Base-by-base conservation (phyloP, 2,888 invertebrate genomes). In the Prenolepis imparis region DNA sequence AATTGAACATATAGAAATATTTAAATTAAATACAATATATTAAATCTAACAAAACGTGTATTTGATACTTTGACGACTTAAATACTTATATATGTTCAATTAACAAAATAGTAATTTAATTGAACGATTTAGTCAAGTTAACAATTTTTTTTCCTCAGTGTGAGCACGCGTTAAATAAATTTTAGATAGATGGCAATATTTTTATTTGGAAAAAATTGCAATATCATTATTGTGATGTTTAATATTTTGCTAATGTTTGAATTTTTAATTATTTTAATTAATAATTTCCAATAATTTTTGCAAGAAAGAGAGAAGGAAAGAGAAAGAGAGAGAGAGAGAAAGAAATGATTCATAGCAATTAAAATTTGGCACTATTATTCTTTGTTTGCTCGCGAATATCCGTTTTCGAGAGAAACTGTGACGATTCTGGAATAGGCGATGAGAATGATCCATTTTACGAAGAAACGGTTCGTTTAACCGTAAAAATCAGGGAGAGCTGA, bases 401-500 rank as follows among this genome's bases (percentile, higher is more conserved):
- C 21, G 28, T 57, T 28, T 52, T 78, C 32, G 55, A 59, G n/a
- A 68, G 59, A 24, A 77, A 68, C 6, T 24, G 39, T 9, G 52
- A 78, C 41, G 68, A 41, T 78, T 78, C 44, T 80, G 21, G 21
- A n/a, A 59, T 44, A 24, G 9, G 18, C 32, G 32, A 44, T 21
- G 21, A 21, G 36, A 55, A 73, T 75, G 68, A 72, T 32, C 68
- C n/a, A 52, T 32, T 75, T 74, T 84, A 81, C 75, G 36, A n/a
- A 41, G 55, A 74, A 85, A 66, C 28, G 39, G 63, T 39, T 68
- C 41, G 41, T 86, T 85, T 78, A 57, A 67, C 24, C 52, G 32
- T 52, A 86, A 15, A 59, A 85, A 85, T 18, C 24, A 64, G 15
- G 73, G 44, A 84, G 85, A 78, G 64, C 73, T 87, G 87, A 85